Evolutionary conservation across 2,113 vertebrate species (phyloP), one percentile per base, ranked within the genome.

Genomic region (Labeo rohita): DNA sequence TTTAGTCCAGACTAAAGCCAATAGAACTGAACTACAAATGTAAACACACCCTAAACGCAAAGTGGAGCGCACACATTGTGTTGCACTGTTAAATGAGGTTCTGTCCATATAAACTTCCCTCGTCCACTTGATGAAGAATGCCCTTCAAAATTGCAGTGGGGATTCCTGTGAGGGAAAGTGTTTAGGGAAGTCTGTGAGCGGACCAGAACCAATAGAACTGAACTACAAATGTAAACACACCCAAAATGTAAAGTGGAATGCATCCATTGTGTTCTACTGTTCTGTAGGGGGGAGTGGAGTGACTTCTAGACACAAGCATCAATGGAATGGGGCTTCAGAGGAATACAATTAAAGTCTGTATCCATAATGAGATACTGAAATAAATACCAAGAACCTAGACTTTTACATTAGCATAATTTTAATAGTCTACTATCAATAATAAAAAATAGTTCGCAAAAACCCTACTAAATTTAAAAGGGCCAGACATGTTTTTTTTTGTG

Each of bases 401-500:
- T 28, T 63, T 63, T 0, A 63, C 8, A 0, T 61, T n/a, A 36
- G 28, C 3, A 72, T 6, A 56, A 56, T 45, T 45, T 21, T 45
- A 45, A 45, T 6, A 18, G 34, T 70, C 66, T 68, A 3, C 65
- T 68, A 9, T 18, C 34, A 39, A 47, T 73, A n/a, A 12, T 18
- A 45, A 45, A 43, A 45, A n/a, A 28, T 45, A 74, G 43, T 23
- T 47, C 43, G n/a, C 43, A 23, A 45, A 28, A 47, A 47, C 70
- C 18, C 43, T 23, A 49, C 21, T 74, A 23, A 2, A 28, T n/a
- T 45, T 23, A 49, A 74, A 23, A 49, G 21, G 45, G 87, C 88
- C 91, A 88, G 89, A 90, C 89, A 92, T 90, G 85, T 16, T 52
- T 63, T 52, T 63, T 63, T 68, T 8, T 21, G 68, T 5, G 68